Evolutionary conservation across 2,113 vertebrate species (phyloP).

Genomic region (Heloderma charlesbogerti): DNA sequence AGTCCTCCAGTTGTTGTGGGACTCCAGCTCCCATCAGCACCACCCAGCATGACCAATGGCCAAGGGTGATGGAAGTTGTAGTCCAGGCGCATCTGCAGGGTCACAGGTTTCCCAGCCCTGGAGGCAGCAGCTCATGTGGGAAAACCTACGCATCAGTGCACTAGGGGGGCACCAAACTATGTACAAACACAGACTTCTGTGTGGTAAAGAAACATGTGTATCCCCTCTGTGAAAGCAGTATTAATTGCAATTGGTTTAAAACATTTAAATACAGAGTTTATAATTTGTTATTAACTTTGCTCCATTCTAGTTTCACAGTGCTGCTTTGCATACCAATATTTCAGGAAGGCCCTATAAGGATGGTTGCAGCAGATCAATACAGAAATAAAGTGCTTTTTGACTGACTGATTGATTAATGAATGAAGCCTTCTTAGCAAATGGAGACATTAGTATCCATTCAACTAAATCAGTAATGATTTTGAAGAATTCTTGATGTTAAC

Average conservation of each 20-base stretch:
- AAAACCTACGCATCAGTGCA: background rate
- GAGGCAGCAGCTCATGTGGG: background rate
- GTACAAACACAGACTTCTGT: background rate
- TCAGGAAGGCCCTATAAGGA: slow-evolving; percentile 27
- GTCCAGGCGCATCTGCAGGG: too few relatives aligned
- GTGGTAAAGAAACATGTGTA: background rate
- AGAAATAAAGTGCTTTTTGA: slow-evolving; percentile 46
- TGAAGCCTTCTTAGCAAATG: slow-evolving; percentile 32
- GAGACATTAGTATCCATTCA: slow-evolving; percentile 11
- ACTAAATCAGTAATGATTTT: slow-evolving; percentile 32
- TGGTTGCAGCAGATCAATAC: slow-evolving; percentile 29
- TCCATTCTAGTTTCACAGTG: slow-evolving; percentile 22
- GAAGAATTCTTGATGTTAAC: slow-evolving; percentile 36
- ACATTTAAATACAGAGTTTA: slow-evolving; percentile 32
- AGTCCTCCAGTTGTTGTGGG: too few relatives aligned
- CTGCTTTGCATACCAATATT: slow-evolving; percentile 55
- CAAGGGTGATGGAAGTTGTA: too few relatives aligned
- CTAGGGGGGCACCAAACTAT: background rate
- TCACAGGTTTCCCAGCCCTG: too few relatives aligned
- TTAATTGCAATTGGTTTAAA: slow-evolving; percentile 42
- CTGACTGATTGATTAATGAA: slow-evolving; percentile 49
- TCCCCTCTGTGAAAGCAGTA: background rate
- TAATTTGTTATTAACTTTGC: slow-evolving; percentile 15
- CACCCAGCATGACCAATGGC: too few relatives aligned
- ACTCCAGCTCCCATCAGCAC: too few relatives aligned